Evolutionary conservation across 2,113 vertebrate genomes (phyloP).

Genomic region (Pandion haliaetus): DNA sequence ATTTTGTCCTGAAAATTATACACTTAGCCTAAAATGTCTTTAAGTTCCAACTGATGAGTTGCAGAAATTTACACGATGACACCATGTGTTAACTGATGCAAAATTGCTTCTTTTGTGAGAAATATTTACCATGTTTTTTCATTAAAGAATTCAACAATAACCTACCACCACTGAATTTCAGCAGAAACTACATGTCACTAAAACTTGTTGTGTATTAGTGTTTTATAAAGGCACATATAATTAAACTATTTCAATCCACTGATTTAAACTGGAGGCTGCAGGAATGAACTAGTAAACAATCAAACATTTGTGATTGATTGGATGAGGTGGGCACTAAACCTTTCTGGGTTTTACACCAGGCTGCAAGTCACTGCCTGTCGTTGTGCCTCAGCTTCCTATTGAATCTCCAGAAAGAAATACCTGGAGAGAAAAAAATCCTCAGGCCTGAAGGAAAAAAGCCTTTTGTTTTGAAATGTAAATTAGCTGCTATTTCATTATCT

Average conservation of each 20-base stretch:
- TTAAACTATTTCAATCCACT: background rate
- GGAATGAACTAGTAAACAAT: background rate
- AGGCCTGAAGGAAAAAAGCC: background rate
- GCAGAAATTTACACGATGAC: background rate
- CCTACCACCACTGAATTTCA: background rate
- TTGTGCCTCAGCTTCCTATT: background rate
- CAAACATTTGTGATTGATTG: background rate
- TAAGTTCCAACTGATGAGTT: background rate
- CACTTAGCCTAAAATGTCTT: background rate
- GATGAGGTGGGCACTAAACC: background rate
- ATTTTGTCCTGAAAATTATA: background rate
- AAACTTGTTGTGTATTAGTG: background rate
- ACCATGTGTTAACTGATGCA: background rate
- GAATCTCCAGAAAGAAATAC: background rate
- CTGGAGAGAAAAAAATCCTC: background rate
- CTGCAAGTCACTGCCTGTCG: background rate
- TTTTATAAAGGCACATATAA: background rate
- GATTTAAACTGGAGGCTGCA: background rate
- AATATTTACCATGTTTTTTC: background rate
- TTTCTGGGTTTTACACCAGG: background rate
- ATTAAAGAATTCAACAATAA: background rate
- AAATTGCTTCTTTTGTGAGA: background rate
- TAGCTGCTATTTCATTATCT: constrained; percentile 16
- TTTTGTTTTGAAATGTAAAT: constrained; percentile 50
- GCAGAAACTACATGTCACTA: background rate